Base-by-base conservation (phyloP, 1,140 invertebrate genomes). In the Drosophila hydei region DNA sequence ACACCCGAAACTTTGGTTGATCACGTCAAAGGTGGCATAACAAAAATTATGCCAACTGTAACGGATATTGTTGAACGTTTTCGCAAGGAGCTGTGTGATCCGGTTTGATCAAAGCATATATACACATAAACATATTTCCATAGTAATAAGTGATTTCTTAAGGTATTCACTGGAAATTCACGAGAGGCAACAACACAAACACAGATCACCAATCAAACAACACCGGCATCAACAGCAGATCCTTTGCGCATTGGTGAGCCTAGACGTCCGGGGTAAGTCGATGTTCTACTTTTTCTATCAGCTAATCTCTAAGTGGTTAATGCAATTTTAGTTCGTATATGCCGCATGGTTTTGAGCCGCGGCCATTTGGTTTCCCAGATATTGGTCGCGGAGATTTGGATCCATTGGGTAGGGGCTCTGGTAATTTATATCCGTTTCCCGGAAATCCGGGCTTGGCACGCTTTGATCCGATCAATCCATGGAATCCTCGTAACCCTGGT, bases 381-480 rank as follows among this genome's bases (percentile, higher is more conserved):
- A 88, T 96, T 55, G 96, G 96, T 0, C 91, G 94, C 27, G 92
- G 93, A 52, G 96, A 97, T 92, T 92, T 97, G 75, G 94, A 97
- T 92, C 96, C 96, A 1, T 94, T 97, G 48, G 94, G 93, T 69
- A 81, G 92, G 47, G 94, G 94, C 36, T 92, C 93, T 70, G 96
- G 96, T 52, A 97, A 97, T 95, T 69, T 97, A 8, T 96, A 96
- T 89, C 93, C 92, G 38, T 91, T 92, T 7, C 81, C 78, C 4
- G 43, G 27, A 4, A 19, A 67, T 65, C 79, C 75, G 3, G 71
- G 69, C 23, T 30, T 67, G 30, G 96, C 96, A 8, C 93, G 96
- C 77, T 97, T 96, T 91, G 96, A 97, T 92, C 96, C 96, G 0
- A 96, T 97, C 90, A 94, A 94, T 3, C 96, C 96, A 8, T 94